Percentiles rank a stretch among this genome's conserved stretches.
Conservation (phyloP, 2,797 vertebrate species). For the Manis crassicaudata region DNA sequence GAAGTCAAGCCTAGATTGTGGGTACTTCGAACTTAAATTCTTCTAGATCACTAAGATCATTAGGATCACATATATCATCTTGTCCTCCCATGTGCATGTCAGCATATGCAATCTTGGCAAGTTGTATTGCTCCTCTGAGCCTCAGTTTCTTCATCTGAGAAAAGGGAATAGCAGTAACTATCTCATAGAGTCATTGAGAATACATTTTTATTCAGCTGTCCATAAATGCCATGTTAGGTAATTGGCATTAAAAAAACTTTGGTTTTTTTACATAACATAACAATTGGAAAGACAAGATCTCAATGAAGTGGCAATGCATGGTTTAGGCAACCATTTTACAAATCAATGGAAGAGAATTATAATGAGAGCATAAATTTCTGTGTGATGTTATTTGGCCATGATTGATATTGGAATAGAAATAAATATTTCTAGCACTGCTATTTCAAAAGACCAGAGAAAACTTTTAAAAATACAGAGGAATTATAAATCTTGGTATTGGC, state of each 20-base stretch:
- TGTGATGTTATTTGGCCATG: background rate
- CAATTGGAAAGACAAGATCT: background rate
- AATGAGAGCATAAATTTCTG: background rate
- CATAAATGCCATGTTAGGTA: background rate
- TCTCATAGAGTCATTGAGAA: background rate
- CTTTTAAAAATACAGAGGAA: background rate
- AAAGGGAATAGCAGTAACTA: background rate
- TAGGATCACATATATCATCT: background rate
- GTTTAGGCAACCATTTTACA: background rate
- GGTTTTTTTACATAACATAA: background rate
- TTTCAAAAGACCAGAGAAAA: background rate
- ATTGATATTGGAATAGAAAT: background rate
- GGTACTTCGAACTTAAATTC: background rate
- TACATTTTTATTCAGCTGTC: background rate
- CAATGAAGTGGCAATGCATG: background rate
- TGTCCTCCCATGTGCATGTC: background rate
- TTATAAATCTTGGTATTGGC: background rate
- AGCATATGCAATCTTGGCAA: background rate
- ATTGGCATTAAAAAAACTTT: background rate
- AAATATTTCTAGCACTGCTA: background rate
- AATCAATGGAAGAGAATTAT: background rate
- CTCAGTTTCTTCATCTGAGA: background rate
- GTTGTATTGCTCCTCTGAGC: background rate
- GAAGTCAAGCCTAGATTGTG: background rate
- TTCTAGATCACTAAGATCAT: background rate